Evolutionary conservation across 2,888 invertebrate genomes (phyloP).

Genomic region (Ephialtes manifestator): DNA sequence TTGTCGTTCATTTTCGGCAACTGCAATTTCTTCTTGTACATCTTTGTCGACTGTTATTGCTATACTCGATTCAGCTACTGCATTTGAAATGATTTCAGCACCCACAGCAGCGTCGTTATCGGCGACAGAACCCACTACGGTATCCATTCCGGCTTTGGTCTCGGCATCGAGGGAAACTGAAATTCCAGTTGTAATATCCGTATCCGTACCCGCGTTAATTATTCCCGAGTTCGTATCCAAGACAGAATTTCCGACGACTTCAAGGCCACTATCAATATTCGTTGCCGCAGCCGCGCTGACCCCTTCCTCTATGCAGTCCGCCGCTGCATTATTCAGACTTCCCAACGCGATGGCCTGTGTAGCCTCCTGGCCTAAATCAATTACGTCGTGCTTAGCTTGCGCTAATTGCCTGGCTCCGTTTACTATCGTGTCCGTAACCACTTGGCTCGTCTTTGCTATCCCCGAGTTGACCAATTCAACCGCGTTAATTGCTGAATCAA

Average conservation of each 20-base stretch:
- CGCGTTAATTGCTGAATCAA: conserved; percentile 18
- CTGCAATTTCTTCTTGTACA: not conserved
- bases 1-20: conserved; percentile 3
- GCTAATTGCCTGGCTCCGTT: conserved; percentile 33
- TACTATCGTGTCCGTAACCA: not conserved
- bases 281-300: not conserved
- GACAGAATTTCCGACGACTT: conserved; percentile 41
- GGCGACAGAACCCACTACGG: not conserved
- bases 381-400: conserved; percentile 27
- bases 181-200: not conserved
- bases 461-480: conserved; percentile 11
- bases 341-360: not conserved
- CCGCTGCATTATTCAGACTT: conserved; percentile 32
- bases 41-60: not conserved
- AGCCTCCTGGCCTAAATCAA: conserved; percentile 21
- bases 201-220: conserved; percentile 13
- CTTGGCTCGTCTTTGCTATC: not conserved
- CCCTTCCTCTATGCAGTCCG: not conserved
- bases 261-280: conserved; percentile 12
- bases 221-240: conserved; percentile 40
- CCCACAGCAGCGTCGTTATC: not conserved
- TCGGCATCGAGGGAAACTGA: not conserved
- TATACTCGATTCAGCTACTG: not conserved
- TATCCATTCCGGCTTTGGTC: not conserved
- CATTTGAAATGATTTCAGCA: not conserved